Evolutionary conservation across 2,888 invertebrate species (phyloP).

Genomic region (Herminia tarsipennalis): DNA sequence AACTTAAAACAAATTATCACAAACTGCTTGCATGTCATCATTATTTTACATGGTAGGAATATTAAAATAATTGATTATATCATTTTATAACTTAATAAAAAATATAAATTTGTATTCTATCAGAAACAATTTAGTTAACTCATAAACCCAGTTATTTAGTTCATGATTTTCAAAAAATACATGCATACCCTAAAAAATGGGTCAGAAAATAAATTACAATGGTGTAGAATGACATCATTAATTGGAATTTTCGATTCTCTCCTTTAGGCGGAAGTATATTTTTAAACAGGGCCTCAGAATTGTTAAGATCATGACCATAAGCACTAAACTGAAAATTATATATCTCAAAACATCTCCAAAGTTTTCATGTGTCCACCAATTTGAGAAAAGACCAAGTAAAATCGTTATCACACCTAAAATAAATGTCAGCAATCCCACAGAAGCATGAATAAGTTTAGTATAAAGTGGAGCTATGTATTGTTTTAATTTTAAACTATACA

Average conservation of each 20-base stretch:
- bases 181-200: too few species aligned
- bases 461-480: conserved; percentile 76
- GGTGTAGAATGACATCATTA: conserved; percentile 33
- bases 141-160: too few species aligned
- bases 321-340: conserved; percentile 61
- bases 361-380: conserved; percentile 76
- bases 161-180: too few species aligned
- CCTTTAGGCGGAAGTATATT: conserved; percentile 77
- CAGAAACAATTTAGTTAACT: too few species aligned
- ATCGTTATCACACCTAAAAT: conserved; percentile 72
- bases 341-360: conserved; percentile 72
- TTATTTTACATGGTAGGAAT: too few species aligned
- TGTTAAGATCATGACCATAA: conserved; percentile 70
- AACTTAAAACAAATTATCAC: conserved; percentile 31
- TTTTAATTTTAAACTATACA: conserved; percentile 77
- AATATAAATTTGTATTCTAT: too few species aligned
- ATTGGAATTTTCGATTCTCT: conserved; percentile 71
- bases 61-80: too few species aligned
- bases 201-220: neutral
- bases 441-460: conserved; percentile 76
- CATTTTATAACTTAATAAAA: too few species aligned
- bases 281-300: conserved; percentile 75
- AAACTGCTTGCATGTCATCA: too few species aligned
- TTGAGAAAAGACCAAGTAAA: conserved; percentile 69
- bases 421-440: conserved; percentile 72